These are phyloP conservation scores for Brachyptera risi DNA, from an alignment of 2,888 invertebrate genomes.

Conservation along the genomic window DNA sequence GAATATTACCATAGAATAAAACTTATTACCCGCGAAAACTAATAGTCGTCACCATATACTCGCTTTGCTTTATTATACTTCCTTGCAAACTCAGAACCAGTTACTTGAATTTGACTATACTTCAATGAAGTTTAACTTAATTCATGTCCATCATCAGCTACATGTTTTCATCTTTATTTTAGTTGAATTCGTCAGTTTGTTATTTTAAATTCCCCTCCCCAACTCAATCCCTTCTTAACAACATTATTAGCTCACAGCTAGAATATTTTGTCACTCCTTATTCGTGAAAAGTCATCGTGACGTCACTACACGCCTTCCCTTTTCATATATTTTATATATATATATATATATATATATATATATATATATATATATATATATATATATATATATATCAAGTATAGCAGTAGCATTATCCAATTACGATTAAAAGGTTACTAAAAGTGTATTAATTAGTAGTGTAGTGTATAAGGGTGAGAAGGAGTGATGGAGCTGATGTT, in stretches of 20 bases:
- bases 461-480: slow-evolving; percentile 12
- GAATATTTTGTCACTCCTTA: slow-evolving; percentile 27
- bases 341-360: too few species aligned
- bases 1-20: too few species aligned
- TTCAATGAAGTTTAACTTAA: slow-evolving; percentile 14
- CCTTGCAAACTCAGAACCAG: not conserved
- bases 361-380: too few species aligned
- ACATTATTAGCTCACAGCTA: slow-evolving; percentile 24
- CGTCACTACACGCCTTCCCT: slow-evolving; percentile 7
- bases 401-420: slow-evolving; percentile 43
- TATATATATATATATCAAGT: slow-evolving; percentile 23
- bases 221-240: slow-evolving; percentile 11
- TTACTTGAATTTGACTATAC: not conserved
- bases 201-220: slow-evolving; percentile 7
- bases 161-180: slow-evolving; percentile 18
- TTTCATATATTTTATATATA: too few species aligned
- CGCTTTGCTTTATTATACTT: not conserved
- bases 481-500: slow-evolving; percentile 20
- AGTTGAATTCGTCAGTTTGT: slow-evolving; percentile 18
- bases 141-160: not conserved
- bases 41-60: not conserved
- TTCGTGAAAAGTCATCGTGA: not conserved
- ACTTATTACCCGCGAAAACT: too few species aligned
- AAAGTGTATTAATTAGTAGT: slow-evolving; percentile 48
- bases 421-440: slow-evolving; percentile 51